phyloP scores from a whole-genome alignment of 2,113 vertebrate species.

The Philantomba maxwellii region DNA sequence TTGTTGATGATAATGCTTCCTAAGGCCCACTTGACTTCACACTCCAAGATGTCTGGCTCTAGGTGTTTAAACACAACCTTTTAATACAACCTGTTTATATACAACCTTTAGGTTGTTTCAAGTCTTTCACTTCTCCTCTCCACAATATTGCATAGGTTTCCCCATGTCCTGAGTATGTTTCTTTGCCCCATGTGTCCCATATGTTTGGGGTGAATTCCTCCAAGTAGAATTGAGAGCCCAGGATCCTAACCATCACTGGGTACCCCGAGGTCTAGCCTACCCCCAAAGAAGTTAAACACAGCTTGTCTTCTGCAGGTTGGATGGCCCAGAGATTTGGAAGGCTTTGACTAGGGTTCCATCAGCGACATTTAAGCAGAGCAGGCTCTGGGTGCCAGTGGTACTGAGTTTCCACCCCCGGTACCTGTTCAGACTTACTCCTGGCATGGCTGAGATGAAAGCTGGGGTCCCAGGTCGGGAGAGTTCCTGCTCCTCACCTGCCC shows the following conservation, averaged over 20 bases:
- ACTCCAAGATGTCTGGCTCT: background rate
- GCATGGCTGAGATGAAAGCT: background rate
- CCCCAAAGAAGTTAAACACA: background rate
- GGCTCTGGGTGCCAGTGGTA: accelerated
- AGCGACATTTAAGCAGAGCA: accelerated
- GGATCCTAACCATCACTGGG: background rate
- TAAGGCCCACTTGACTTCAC: background rate
- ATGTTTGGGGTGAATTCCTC: background rate
- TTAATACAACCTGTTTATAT: background rate
- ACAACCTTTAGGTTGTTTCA: background rate
- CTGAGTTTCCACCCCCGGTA: background rate
- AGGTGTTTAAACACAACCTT: background rate
- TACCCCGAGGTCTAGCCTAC: accelerated
- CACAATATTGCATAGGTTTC: background rate
- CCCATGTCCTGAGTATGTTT: background rate
- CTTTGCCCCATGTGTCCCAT: background rate
- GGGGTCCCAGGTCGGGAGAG: background rate
- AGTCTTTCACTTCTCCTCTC: background rate
- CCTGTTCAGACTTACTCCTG: no score
- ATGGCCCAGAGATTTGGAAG: accelerated
- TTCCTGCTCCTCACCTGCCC: background rate
- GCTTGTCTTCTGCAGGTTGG: background rate
- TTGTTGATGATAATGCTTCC: background rate
- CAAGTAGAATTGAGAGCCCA: background rate
- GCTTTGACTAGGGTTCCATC: background rate